These are phyloP conservation scores for Apis cerana DNA, from an alignment of 1,140 invertebrate genomes.

Conservation along the genomic window DNA sequence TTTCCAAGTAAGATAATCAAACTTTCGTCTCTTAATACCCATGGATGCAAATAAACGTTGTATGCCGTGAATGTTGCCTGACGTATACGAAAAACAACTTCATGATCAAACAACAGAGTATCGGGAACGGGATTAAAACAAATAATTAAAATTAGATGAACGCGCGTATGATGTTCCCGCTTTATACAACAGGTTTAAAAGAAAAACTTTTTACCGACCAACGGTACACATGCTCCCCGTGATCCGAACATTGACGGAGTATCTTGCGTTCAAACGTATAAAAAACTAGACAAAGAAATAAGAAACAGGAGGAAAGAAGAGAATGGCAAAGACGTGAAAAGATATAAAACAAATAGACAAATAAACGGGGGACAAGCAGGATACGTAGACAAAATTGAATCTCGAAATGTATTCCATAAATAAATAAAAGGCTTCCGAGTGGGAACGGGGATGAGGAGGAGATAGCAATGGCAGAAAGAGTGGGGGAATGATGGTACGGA, in stretches of 20 bases:
- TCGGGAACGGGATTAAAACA: neutral
- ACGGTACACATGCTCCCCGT: neutral
- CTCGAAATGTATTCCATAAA: slow-evolving; percentile 72
- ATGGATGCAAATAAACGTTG: slow-evolving; percentile 1
- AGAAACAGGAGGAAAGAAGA: neutral
- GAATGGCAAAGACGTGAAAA: slow-evolving; percentile 7
- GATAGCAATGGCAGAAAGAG: neutral
- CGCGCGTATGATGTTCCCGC: neutral
- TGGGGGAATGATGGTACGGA: neutral
- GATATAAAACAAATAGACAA: slow-evolving; percentile 42
- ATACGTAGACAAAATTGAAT: slow-evolving; percentile 67
- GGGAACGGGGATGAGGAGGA: slow-evolving; percentile 21
- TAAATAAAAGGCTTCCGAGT: slow-evolving; percentile 70
- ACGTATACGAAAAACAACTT: neutral
- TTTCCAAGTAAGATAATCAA: slow-evolving; percentile 37
- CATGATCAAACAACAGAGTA: neutral
- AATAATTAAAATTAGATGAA: neutral
- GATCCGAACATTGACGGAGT: neutral
- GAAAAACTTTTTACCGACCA: neutral
- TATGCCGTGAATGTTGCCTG: neutral
- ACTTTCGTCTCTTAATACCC: slow-evolving; percentile 20
- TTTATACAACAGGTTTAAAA: neutral
- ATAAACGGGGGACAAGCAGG: slow-evolving; percentile 39
- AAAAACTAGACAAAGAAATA: neutral
- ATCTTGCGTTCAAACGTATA: neutral